Base-by-base conservation (phyloP, 2,888 invertebrate species). In the Clunio marinus region DNA sequence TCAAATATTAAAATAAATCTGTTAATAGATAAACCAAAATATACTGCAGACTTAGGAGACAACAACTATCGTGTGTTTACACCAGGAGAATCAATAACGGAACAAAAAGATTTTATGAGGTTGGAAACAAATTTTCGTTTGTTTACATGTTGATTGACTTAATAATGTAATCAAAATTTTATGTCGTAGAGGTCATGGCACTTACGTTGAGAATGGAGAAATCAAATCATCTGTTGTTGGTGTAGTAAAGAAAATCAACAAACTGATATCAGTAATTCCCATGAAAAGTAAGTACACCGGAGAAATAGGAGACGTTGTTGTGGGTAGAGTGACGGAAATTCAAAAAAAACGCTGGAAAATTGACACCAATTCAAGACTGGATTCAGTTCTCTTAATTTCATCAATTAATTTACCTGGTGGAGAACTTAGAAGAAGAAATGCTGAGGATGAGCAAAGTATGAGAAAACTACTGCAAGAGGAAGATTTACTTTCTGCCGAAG, bases 401-500 rank as follows among this genome's bases (percentile, higher is more conserved):
- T 91, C 96, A 32, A 96, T 99, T 1, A 97, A 98, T 81, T 83
- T 99, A 70, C 98, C 98, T n/a, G 97, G 97, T 27, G 93, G 93
- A 68, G 98, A 98, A 83, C 80, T 97, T 88, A 84, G 97, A 71
- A 82, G 96, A 68, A 84, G 96, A 75, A 94, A 92, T 2, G 91
- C 88, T 3, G 96, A 99, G 81, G 99, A 99, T 82, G 98, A 99
- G 77, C 89, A 96, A 76, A 91, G 93, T 84, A 99, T 99, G 99
- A 83, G 98, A 68, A 88, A 91, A 71, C 96, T 95, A 77, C 81
- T 97, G 59, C 88, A 90, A 76, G 96, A 96, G 80, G 96, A 96
- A 17, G 99, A 99, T 80, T 82, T 99, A 1, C 93, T 99, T 70
- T 96, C 96, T 80, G 98, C 97, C 3, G 97, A 99, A 82, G 97